Evolutionary conservation across 2,797 vertebrate species (phyloP).

Genomic region (Champsocephalus gunnari): DNA sequence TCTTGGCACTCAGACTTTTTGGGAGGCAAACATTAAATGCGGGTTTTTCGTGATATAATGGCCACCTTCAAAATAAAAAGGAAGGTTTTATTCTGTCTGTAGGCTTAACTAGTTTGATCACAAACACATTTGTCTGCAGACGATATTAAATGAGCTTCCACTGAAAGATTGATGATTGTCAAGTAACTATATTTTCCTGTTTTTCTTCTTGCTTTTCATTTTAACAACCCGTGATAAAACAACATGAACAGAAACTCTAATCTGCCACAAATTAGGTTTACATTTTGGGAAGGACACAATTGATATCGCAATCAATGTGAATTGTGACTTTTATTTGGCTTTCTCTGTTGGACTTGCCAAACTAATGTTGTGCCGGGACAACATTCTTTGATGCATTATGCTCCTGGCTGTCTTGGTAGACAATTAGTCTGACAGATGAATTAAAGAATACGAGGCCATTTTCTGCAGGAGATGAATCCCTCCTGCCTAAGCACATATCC

Average conservation of each 20-base stretch:
- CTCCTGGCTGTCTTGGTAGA: slow-evolving; percentile 70
- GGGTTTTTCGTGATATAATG: slow-evolving; percentile 50
- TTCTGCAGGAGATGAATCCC: slow-evolving; percentile 71
- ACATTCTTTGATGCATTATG: slow-evolving; percentile 72
- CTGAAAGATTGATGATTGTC: slow-evolving; percentile 45
- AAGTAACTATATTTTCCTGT: slow-evolving; percentile 24
- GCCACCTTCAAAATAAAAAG: slow-evolving; percentile 49
- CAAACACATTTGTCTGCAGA: slow-evolving; percentile 42
- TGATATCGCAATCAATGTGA: slow-evolving; percentile 64
- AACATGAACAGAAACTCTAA: slow-evolving; percentile 40
- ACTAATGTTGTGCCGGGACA: slow-evolving; percentile 63
- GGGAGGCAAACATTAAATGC: slow-evolving; percentile 13
- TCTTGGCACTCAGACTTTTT: slow-evolving; percentile 53
- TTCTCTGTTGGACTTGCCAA: slow-evolving; percentile 69
- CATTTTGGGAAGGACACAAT: slow-evolving; percentile 56
- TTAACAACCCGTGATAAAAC: slow-evolving; percentile 61
- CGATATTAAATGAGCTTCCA: slow-evolving; percentile 32
- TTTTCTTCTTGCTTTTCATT: slow-evolving; percentile 19
- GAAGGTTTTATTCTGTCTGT: slow-evolving; percentile 29
- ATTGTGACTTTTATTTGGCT: slow-evolving; percentile 65
- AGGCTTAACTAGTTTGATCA: slow-evolving; percentile 27
- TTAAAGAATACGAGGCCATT: slow-evolving; percentile 78
- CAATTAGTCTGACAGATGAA: slow-evolving; percentile 80
- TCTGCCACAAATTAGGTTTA: slow-evolving; percentile 64
- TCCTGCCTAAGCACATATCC: slow-evolving; percentile 64